Evolutionary conservation across 2,888 invertebrate species (phyloP).

Genomic region (Yponomeuta malinellus): DNA sequence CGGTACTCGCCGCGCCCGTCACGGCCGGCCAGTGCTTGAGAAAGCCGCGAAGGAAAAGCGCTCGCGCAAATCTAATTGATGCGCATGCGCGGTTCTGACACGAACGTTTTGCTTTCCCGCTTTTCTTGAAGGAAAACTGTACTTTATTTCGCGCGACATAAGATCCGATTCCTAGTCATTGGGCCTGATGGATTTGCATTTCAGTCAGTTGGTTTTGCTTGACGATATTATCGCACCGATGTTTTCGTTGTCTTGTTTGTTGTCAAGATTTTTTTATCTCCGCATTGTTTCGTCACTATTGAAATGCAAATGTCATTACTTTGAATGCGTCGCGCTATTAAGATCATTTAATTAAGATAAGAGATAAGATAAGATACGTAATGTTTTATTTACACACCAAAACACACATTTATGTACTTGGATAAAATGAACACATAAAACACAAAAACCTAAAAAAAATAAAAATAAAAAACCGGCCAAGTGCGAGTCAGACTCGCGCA

Average conservation of each 20-base stretch:
- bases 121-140: conserved; percentile 3
- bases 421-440: no score
- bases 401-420: no score
- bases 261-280: not conserved
- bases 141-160: not conserved
- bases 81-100: conserved; percentile 21
- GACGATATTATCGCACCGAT: conserved; percentile 7
- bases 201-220: not conserved
- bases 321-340: not conserved
- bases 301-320: not conserved
- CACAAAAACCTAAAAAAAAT: no score
- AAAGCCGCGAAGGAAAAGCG: conserved; percentile 29
- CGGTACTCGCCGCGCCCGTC: not conserved
- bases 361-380: no score
- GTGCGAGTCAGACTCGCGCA: no score
- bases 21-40: conserved; percentile 17
- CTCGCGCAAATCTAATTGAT: conserved; percentile 24
- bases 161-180: not conserved
- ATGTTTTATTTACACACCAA: no score
- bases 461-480: no score
- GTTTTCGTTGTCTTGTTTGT: not conserved
- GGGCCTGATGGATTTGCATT: not conserved
- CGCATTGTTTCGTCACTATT: not conserved
- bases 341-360: not conserved
- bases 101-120: conserved; percentile 30